A percentile compares a stretch with the other conserved stretches of the same genome.
Evolutionary conservation across 2,113 vertebrate genomes (phyloP).

Genomic region (Pan paniscus): DNA sequence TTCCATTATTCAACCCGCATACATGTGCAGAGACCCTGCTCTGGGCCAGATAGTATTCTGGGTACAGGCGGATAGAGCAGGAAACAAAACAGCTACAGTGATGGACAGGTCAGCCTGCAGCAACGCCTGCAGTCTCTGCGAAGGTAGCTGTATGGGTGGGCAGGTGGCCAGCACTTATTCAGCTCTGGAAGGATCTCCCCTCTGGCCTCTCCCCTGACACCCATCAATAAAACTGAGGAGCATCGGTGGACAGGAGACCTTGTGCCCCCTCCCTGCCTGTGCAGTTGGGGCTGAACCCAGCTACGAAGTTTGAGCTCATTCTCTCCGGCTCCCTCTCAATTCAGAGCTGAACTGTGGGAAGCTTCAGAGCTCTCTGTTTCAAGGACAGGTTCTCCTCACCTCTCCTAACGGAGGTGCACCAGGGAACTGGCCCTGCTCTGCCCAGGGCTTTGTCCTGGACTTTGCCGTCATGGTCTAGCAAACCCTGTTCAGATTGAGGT

Average conservation of each 20-base stretch:
- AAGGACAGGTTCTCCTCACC: neutral
- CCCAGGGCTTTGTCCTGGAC: neutral
- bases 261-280: neutral
- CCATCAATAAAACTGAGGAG: rapidly evolving
- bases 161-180: neutral
- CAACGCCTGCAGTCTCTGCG: rapidly evolving
- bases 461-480: neutral
- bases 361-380: neutral
- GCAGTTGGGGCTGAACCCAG: neutral
- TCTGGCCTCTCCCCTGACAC: rapidly evolving
- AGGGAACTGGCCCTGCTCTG: neutral
- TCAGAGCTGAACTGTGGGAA: neutral
- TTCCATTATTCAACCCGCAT: neutral
- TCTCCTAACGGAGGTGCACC: neutral
- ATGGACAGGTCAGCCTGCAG: neutral
- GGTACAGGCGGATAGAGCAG: neutral
- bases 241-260: neutral
- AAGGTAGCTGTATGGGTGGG: neutral
- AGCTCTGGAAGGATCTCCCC: neutral
- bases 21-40: neutral
- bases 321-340: neutral
- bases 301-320: neutral
- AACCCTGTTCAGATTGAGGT: neutral
- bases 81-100: neutral
- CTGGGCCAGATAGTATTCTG: too few species aligned